Evolutionary conservation across 2,888 invertebrate species (phyloP).

Genomic region (Tetheella fluctuosa): DNA sequence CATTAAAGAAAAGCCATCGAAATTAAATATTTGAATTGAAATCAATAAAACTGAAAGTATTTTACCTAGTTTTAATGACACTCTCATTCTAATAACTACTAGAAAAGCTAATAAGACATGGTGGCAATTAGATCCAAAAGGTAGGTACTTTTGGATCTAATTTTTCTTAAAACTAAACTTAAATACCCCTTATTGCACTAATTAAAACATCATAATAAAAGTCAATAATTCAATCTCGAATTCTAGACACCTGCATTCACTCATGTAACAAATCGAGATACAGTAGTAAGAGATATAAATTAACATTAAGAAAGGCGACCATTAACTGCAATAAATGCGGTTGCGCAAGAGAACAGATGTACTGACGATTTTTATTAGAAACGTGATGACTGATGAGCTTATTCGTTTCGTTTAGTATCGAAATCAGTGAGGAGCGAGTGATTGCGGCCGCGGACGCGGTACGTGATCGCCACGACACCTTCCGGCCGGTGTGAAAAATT

Average conservation of each 20-base stretch:
- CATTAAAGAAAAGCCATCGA: no score
- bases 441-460: conserved; percentile 61
- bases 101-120: background rate
- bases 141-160: no score
- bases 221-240: background rate
- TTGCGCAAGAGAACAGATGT: conserved; percentile 77
- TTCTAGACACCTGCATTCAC: background rate
- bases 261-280: conserved; percentile 35
- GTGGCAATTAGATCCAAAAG: background rate
- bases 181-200: no score
- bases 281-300: conserved; percentile 56
- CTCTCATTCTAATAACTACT: no score
- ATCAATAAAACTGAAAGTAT: no score
- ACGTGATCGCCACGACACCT: conserved; percentile 78
- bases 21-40: no score
- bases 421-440: conserved; percentile 65
- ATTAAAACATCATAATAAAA: no score
- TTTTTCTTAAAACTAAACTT: no score
- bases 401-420: conserved; percentile 50
- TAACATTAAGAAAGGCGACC: conserved; percentile 67
- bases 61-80: no score
- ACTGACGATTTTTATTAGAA: conserved; percentile 78
- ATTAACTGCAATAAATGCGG: conserved; percentile 80
- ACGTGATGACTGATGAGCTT: conserved; percentile 69
- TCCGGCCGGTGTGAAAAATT: conserved; percentile 81